These are phyloP conservation scores for Sylvia atricapilla DNA, from an alignment of 2,113 vertebrate species.

Conservation along the genomic window DNA sequence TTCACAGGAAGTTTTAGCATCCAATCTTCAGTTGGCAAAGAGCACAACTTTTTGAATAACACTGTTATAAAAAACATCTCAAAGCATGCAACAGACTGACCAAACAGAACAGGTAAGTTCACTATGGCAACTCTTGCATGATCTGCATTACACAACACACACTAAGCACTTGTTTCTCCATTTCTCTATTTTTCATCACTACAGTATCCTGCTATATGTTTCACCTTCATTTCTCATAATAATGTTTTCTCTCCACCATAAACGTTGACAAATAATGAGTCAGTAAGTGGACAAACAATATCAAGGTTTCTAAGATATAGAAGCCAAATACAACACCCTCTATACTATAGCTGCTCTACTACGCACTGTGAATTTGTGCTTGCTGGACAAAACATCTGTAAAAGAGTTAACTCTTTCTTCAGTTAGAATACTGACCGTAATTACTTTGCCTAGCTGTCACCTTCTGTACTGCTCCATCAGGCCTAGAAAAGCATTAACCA, in stretches of 20 bases:
- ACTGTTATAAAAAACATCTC: background rate
- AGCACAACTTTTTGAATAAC: background rate
- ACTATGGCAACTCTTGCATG: accelerated
- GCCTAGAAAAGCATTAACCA: background rate
- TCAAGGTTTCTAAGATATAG: background rate
- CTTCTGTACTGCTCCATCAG: background rate
- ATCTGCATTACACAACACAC: background rate
- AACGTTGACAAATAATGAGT: no score
- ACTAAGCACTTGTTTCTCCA: background rate
- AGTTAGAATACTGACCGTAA: background rate
- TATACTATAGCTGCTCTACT: background rate
- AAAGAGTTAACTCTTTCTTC: background rate
- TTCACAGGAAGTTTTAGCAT: background rate
- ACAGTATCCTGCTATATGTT: background rate
- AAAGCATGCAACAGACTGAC: background rate
- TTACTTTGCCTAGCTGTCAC: background rate
- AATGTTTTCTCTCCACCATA: background rate
- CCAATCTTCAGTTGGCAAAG: background rate
- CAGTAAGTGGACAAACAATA: background rate
- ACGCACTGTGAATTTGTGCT: accelerated
- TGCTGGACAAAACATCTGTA: background rate
- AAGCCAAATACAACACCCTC: background rate
- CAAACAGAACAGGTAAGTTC: background rate
- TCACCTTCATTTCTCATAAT: background rate
- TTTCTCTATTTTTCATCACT: background rate